A percentile compares a stretch with the other conserved stretches of the same genome.
Conservation (phyloP, 2,113 vertebrate genomes). For the Clupea harengus region DNA sequence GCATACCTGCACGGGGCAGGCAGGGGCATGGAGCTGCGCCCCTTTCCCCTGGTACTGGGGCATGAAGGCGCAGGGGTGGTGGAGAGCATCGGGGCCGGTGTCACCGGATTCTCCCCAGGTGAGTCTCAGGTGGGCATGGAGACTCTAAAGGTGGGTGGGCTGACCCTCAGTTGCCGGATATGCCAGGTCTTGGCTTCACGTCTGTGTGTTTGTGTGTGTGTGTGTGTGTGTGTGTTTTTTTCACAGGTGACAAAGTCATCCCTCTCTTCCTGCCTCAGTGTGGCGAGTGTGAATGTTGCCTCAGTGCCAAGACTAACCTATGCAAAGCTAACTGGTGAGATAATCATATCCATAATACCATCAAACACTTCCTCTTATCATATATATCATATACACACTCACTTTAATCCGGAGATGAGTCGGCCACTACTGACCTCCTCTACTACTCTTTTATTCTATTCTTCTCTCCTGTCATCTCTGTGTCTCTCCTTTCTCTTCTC, state of each 20-base stretch:
- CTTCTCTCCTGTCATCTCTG: background rate
- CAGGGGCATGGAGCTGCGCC: constrained; percentile 34
- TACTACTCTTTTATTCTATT: background rate
- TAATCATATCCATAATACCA: no score
- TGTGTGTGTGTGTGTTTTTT: background rate
- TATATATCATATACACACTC: no score
- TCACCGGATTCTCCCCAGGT: constrained; percentile 79
- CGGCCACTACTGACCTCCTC: background rate
- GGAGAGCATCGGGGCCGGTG: constrained; percentile 77
- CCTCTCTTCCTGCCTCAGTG: constrained; percentile 77
- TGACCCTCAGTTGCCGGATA: no score
- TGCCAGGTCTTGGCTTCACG: no score
- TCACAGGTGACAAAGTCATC: constrained; percentile 79
- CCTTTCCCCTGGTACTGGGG: constrained; percentile 72
- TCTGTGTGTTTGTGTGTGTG: background rate
- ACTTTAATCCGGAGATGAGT: no score
- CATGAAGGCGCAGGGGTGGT: constrained; percentile 76
- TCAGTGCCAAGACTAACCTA: constrained; percentile 64
- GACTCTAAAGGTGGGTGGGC: background rate
- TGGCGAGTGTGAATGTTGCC: constrained; percentile 67
- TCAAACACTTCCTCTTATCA: no score
- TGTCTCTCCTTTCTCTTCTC: background rate
- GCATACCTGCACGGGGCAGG: constrained; percentile 61
- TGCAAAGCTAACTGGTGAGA: constrained; percentile 69
- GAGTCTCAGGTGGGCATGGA: background rate